phyloP scores from a whole-genome alignment of 35 echinoderm and acorn worm genomes.

The Heliocidaris tuberculata region DNA sequence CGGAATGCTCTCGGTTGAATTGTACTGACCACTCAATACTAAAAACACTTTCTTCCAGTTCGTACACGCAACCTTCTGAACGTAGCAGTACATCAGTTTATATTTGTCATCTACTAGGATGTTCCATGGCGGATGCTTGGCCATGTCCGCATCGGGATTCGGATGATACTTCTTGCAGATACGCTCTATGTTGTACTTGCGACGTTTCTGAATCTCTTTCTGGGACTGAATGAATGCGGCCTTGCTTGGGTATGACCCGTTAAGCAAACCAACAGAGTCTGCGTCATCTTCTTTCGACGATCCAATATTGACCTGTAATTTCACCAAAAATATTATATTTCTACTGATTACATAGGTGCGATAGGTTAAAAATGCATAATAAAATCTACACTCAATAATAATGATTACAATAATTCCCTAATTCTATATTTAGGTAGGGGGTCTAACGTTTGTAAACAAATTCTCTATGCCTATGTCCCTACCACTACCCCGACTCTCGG shows the following conservation, averaged over 20 bases:
- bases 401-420: too few relatives aligned
- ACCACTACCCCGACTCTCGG: too few relatives aligned
- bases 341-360: background rate
- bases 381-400: background rate
- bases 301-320: constrained; percentile 11
- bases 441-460: too few relatives aligned
- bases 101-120: constrained; percentile 79
- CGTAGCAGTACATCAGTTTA: constrained; percentile 81
- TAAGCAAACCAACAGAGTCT: background rate
- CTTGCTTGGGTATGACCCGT: background rate
- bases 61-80: constrained; percentile 87
- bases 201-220: background rate
- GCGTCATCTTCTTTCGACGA: background rate
- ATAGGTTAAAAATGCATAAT: background rate
- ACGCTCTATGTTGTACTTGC: background rate
- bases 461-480: too few relatives aligned
- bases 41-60: constrained; percentile 96
- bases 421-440: too few relatives aligned
- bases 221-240: constrained; percentile 12
- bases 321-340: background rate
- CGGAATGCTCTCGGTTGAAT: constrained; percentile 51
- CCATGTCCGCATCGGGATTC: background rate
- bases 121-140: constrained; percentile 44
- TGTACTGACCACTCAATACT: constrained; percentile 59
- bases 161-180: constrained; percentile 45